Base-by-base conservation (phyloP, 2,888 invertebrate species). In the Watsonalla binaria region DNA sequence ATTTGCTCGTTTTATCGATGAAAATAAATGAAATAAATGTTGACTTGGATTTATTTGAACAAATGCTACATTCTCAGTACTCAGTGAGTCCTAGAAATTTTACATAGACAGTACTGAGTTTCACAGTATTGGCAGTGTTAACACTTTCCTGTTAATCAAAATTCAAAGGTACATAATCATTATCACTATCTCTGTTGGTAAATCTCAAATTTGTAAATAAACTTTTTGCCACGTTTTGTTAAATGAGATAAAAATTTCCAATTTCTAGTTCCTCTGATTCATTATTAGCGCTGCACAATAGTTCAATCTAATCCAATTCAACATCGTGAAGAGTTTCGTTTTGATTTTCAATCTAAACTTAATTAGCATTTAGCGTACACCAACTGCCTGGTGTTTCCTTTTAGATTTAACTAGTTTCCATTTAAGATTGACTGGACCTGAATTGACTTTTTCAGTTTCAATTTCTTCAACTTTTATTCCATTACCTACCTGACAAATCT, bases 331-430 rank as follows among this genome's bases (percentile, higher is more conserved):
- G 35, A 48, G 35, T 6, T 48, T 48, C 35, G 9, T 49, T 37
- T 37, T 49, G 49, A 49, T 49, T 49, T 49, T 33, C 49, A 49
- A 49, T 49, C 15, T 39, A 49, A 49, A 49, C 39, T 49, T 49
- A 49, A 49, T 49, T 49, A 49, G 49, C 49, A 39, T 15, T 49
- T 37, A 49, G 37, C 14, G 13, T 48, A 47, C 37, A 15, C 35
- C 13, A 15, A 14, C 5, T 15, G 37, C 8, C 35, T 37, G 48
- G 37, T 49, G 14, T 49, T 33, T 37, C 14, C 37, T 39, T 39
- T 39, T 15, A 49, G 49, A 14, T 11, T 49, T 39, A 13, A 35
- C 49, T 37, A 9, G 5, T 39, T 39, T 42, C 42, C 42, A 42
- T 42, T 42, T 42, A 42, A 42, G 42, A 24, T 24, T 24, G 24